Base-by-base conservation (phyloP, 2,113 vertebrate genomes). In the Anhinga rufa region DNA sequence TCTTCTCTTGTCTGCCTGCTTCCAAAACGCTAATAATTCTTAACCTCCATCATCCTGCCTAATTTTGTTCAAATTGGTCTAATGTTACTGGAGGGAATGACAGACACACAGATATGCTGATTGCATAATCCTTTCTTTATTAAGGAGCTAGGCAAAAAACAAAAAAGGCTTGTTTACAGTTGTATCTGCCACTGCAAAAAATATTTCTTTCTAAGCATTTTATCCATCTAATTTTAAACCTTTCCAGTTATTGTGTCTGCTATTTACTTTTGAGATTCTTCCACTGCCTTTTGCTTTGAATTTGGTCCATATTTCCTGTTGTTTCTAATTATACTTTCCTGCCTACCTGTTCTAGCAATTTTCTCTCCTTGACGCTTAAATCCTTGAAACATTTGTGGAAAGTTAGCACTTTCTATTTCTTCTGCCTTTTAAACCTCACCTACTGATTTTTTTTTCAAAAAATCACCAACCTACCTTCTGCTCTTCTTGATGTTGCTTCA, bases 271-370 rank as follows among this genome's bases (percentile, higher is more conserved):
- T 61, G 58, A 65, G 46, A 17, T 57, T 54, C 49, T 94, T 75
- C 49, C 49, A 29, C 22, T 74, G 38, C 49, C 55, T 87, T 92
- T 58, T 54, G 34, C 86, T 92, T 87, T 84, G 40, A 65, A 76
- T 88, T 79, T 82, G n/a, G 57, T 90, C 70, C 17, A 0, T 46
- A 19, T 95, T 87, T 89, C 92, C 81, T 74, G 54, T 90, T 95
- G 94, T 80, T 93, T 92, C 91, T 91, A 93, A 82, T 92, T 92
- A 92, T 55, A 60, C 32, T 66, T n/a, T 62, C 24, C 91, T 95
- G 65, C 93, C 91, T 89, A 72, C 54, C 81, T 85, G 62, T 92
- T 92, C 46, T 28, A 77, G 70, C 91, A 93, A 55, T 93, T 97
- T 95, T 94, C 75, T 69, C 44, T 93, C 81, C 81, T 77, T 80